Conservation (phyloP, 2,888 invertebrate genomes). For the Pseudolycoriella hygida region DNA sequence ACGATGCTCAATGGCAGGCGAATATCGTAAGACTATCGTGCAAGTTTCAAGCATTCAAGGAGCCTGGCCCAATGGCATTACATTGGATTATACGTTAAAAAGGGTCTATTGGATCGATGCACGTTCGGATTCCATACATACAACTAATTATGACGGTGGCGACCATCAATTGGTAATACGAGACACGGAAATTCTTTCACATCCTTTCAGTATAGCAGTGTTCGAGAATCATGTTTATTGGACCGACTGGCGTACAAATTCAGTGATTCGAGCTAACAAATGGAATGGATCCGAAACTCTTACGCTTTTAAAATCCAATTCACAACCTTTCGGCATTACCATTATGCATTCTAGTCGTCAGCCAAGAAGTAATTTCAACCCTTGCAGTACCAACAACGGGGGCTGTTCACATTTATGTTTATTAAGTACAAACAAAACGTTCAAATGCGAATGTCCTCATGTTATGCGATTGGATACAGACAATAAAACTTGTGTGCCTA, state of each 20-base stretch:
- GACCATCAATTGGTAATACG: slow-evolving; percentile 40
- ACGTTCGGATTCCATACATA: slow-evolving; percentile 75
- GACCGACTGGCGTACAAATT: slow-evolving; percentile 86
- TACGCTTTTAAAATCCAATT: slow-evolving; percentile 62
- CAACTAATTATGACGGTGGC: slow-evolving; percentile 60
- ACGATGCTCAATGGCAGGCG: slow-evolving; percentile 63
- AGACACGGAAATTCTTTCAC: slow-evolving; percentile 57
- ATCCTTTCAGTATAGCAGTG: slow-evolving; percentile 77
- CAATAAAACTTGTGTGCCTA: slow-evolving; percentile 39
- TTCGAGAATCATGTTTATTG: slow-evolving; percentile 80
- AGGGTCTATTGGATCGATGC: slow-evolving; percentile 78
- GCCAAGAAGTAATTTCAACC: slow-evolving; percentile 37
- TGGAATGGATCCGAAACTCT: slow-evolving; percentile 65
- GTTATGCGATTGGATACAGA: slow-evolving; percentile 59
- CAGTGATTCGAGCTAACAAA: slow-evolving; percentile 73
- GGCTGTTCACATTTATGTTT: slow-evolving; percentile 71
- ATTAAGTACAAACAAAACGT: slow-evolving; percentile 42
- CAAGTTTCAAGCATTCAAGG: slow-evolving; percentile 33
- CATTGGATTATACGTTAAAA: slow-evolving; percentile 53
- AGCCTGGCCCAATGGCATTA: slow-evolving; percentile 74
- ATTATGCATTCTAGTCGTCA: slow-evolving; percentile 62
- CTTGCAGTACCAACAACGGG: slow-evolving; percentile 52
- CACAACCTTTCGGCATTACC: slow-evolving; percentile 83
- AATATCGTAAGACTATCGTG: slow-evolving; percentile 39
- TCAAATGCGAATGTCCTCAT: slow-evolving; percentile 71